Percentiles rank a stretch among this genome's conserved stretches.
phyloP scores from a whole-genome alignment of 2,113 vertebrate genomes.

The Caretta caretta region DNA sequence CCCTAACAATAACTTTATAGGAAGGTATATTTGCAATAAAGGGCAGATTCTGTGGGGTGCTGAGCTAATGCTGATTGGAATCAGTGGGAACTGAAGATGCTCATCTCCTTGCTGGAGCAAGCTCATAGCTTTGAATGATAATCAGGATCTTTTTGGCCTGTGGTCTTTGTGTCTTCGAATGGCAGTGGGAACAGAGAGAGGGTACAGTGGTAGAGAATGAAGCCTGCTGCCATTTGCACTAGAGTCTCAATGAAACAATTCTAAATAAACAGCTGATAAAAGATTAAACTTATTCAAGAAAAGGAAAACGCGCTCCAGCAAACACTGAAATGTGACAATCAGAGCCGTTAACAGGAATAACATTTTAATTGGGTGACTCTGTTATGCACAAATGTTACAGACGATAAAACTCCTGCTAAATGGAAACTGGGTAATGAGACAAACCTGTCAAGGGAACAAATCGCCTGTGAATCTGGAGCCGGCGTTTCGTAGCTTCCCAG shows the following conservation, averaged over 20 bases:
- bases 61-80: background rate
- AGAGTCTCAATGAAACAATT: rapidly evolving
- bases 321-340: background rate
- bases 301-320: background rate
- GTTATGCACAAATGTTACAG: background rate
- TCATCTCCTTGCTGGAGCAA: background rate
- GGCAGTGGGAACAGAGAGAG: background rate
- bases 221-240: rapidly evolving
- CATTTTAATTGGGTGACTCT: background rate
- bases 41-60: background rate
- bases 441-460: background rate
- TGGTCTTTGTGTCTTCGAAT: background rate
- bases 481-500: background rate
- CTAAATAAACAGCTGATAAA: rapidly evolving
- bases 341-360: background rate
- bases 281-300: background rate
- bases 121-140: rapidly evolving
- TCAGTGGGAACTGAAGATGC: background rate
- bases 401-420: background rate
- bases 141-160: background rate
- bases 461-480: background rate
- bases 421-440: background rate
- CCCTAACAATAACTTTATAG: background rate
- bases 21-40: background rate
- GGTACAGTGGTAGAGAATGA: rapidly evolving